These are phyloP conservation scores for Diacarnus erythraeanus DNA, from an alignment of 37 sponge, comb jelly and placozoan species.

Conservation along the genomic window DNA sequence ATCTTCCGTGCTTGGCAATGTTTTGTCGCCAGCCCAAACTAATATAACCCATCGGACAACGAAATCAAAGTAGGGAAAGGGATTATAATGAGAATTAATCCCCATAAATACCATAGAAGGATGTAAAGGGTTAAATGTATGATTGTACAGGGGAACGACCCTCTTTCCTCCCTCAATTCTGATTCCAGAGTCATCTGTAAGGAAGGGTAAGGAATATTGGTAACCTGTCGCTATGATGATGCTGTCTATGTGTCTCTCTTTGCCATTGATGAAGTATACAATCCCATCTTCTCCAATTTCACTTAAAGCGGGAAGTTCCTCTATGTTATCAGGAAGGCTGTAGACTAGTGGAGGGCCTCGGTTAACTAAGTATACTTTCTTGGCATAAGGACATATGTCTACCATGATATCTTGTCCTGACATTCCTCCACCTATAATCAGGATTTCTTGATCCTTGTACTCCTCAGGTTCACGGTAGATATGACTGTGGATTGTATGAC, in stretches of 20 bases:
- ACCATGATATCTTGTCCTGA: constrained; percentile 76
- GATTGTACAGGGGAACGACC: constrained; percentile 72
- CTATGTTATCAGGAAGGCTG: constrained; percentile 48
- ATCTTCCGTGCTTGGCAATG: constrained; percentile 57
- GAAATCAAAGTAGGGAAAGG: constrained; percentile 46
- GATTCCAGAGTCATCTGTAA: constrained; percentile 49
- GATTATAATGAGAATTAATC: constrained; percentile 21
- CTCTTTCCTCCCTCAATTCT: constrained; percentile 11
- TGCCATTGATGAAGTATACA: constrained; percentile 34
- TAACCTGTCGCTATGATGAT: constrained; percentile 81
- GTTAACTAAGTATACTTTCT: constrained; percentile 41
- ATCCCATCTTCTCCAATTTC: constrained; percentile 22
- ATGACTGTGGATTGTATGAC: constrained; percentile 67
- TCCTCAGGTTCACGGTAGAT: constrained; percentile 55
- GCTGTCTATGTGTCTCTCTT: constrained; percentile 20
- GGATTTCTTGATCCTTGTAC: constrained; percentile 48
- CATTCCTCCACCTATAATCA: constrained; percentile 64
- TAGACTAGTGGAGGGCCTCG: background rate
- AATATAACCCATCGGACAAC: constrained; percentile 51
- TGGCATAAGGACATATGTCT: constrained; percentile 40
- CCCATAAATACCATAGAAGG: constrained; percentile 79
- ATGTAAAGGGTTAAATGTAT: constrained; percentile 56
- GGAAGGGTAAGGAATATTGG: constrained; percentile 68
- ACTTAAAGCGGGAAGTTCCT: constrained; percentile 25
- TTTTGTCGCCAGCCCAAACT: constrained; percentile 48